Evolutionary conservation across 2,888 invertebrate species (phyloP).

Genomic region (Marasmarcha lunaedactyla): DNA sequence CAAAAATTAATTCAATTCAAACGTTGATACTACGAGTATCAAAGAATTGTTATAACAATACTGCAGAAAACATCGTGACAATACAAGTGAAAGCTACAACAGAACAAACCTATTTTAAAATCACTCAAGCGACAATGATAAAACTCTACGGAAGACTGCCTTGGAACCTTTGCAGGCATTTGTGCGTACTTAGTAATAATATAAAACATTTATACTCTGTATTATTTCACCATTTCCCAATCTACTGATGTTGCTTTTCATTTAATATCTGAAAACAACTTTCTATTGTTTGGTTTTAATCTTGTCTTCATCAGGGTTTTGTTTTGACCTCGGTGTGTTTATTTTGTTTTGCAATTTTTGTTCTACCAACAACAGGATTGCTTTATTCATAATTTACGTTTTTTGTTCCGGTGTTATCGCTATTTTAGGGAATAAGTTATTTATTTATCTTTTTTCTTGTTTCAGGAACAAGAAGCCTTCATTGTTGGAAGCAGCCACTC

Average conservation of each 20-base stretch:
- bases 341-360: neutral
- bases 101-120: slow-evolving; percentile 10
- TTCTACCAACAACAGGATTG: no score
- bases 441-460: slow-evolving; percentile 26
- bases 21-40: no score
- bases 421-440: neutral
- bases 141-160: slow-evolving; percentile 10
- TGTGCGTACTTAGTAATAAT: slow-evolving; percentile 11
- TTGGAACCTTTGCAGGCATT: slow-evolving; percentile 17
- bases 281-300: neutral
- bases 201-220: neutral
- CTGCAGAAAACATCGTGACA: no score
- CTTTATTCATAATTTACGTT: no score
- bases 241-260: neutral
- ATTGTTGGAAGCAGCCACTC: slow-evolving; percentile 49
- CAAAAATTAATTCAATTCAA: no score
- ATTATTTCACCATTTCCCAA: neutral
- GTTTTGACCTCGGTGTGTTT: neutral
- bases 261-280: neutral
- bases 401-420: no score
- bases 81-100: no score
- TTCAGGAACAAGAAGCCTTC: slow-evolving; percentile 42
- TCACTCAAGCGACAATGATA: slow-evolving; percentile 21
- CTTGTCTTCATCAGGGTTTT: neutral
- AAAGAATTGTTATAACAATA: no score